These are phyloP conservation scores for Temnothorax unifasciatus DNA, from an alignment of 2,888 invertebrate genomes.

Conservation along the genomic window DNA sequence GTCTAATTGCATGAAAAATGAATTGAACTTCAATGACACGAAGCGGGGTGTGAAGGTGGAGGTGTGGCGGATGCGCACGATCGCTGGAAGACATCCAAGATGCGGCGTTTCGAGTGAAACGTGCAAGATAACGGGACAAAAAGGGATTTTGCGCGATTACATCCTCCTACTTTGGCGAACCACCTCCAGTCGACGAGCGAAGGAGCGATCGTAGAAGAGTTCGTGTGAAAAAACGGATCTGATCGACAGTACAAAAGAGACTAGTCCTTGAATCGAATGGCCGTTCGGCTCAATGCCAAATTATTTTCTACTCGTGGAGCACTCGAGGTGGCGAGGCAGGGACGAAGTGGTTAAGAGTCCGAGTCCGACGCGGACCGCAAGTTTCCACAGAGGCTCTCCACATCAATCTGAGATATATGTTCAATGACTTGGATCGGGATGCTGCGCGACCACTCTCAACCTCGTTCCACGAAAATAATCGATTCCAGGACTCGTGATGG, in stretches of 20 bases:
- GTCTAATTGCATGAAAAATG: slow-evolving; percentile 75
- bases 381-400: slow-evolving; percentile 68
- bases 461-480: slow-evolving; percentile 66
- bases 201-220: slow-evolving; percentile 16
- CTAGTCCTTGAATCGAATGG: slow-evolving; percentile 68
- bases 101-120: slow-evolving; percentile 36
- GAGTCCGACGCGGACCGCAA: slow-evolving; percentile 47
- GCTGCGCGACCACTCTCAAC: slow-evolving; percentile 56
- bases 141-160: slow-evolving; percentile 20
- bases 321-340: slow-evolving; percentile 47
- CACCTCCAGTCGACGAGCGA: slow-evolving; percentile 33
- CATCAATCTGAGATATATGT: slow-evolving; percentile 68
- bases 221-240: slow-evolving; percentile 57
- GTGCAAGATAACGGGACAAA: slow-evolving; percentile 32
- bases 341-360: slow-evolving; percentile 50
- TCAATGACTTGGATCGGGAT: slow-evolving; percentile 60
- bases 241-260: slow-evolving; percentile 76
- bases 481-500: slow-evolving; percentile 56
- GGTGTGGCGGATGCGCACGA: slow-evolving; percentile 39
- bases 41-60: not conserved
- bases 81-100: slow-evolving; percentile 69
- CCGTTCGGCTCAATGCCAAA: slow-evolving; percentile 77
- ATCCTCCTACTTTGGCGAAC: slow-evolving; percentile 25
- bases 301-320: slow-evolving; percentile 72
- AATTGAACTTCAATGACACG: slow-evolving; percentile 70